Percentiles rank a stretch among this genome's conserved stretches.
Evolutionary conservation across 2,888 invertebrate genomes (phyloP).

Genomic region (Xestia rhomboidea): DNA sequence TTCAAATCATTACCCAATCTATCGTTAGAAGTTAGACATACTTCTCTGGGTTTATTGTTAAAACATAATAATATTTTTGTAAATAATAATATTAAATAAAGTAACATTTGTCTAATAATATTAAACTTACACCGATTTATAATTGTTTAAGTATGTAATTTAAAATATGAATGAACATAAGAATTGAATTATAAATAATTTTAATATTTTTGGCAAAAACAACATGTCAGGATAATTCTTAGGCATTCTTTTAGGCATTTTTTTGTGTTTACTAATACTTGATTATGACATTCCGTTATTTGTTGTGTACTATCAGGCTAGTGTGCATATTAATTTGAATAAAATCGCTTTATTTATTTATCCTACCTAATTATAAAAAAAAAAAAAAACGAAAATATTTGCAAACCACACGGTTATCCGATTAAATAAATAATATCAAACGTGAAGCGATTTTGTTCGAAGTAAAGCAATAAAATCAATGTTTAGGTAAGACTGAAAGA

Average conservation of each 20-base stretch:
- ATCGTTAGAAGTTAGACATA: not conserved
- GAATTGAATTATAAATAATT: conserved; percentile 10
- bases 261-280: conserved; percentile 32
- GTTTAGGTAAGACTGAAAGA: conserved; percentile 37
- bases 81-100: conserved; percentile 7
- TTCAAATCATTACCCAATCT: not conserved
- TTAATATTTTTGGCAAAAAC: not conserved
- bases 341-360: conserved; percentile 25
- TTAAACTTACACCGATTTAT: not conserved
- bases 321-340: not conserved
- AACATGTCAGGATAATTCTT: conserved; percentile 4
- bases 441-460: conserved; percentile 29
- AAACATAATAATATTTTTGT: conserved; percentile 21
- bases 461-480: conserved; percentile 14
- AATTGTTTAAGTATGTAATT: not conserved
- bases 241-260: conserved; percentile 28
- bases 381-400: not conserved
- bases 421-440: not conserved
- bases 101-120: not conserved
- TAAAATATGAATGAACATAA: conserved; percentile 2
- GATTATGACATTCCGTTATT: conserved; percentile 47
- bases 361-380: not conserved
- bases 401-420: not conserved
- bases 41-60: not conserved
- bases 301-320: not conserved